Percentiles rank a stretch among this genome's conserved stretches.
Conservation (phyloP, 2,888 invertebrate genomes). For the Zaprionus bogoriensis region DNA sequence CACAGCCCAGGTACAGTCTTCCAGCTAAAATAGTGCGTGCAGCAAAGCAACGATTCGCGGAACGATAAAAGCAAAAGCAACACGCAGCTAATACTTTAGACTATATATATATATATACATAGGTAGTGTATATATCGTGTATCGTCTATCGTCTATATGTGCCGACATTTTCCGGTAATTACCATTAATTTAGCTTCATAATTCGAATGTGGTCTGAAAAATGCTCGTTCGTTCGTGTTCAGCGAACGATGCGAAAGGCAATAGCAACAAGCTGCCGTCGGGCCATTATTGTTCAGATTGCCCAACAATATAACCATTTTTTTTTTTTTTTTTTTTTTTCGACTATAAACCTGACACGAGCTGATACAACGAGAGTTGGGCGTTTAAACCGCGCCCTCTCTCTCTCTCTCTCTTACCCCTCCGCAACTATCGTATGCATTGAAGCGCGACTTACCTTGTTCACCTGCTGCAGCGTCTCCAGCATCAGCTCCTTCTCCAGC, state of each 20-base stretch:
- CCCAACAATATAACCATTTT: conserved; percentile 50
- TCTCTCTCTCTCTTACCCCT: background rate
- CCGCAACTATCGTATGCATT: conserved; percentile 39
- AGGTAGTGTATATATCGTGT: background rate
- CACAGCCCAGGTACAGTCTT: conserved; percentile 1
- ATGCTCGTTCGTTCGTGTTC: conserved; percentile 53
- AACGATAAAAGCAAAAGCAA: conserved; percentile 1
- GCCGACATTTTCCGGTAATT: conserved; percentile 73
- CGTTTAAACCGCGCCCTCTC: conserved; percentile 5
- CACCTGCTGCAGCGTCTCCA: conserved; percentile 89
- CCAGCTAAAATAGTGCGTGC: conserved; percentile 63
- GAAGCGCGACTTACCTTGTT: conserved; percentile 82
- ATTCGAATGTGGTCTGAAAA: conserved; percentile 33
- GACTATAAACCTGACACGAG: conserved; percentile 34
- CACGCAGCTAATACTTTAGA: conserved; percentile 21
- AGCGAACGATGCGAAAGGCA: conserved; percentile 54
- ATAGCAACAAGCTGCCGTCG: conserved; percentile 23
- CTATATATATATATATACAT: background rate
- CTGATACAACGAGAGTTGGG: conserved; percentile 51
- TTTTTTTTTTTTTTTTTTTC: conserved; percentile 9
- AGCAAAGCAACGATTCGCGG: too few relatives aligned
- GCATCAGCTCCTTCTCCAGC: conserved; percentile 87
- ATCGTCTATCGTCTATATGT: conserved; percentile 6
- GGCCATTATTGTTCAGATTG: conserved; percentile 43
- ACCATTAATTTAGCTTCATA: conserved; percentile 67